Evolutionary conservation across 2,113 vertebrate species (phyloP), one percentile per base, ranked within the genome.

Genomic region (Oxyruncus cristatus): DNA sequence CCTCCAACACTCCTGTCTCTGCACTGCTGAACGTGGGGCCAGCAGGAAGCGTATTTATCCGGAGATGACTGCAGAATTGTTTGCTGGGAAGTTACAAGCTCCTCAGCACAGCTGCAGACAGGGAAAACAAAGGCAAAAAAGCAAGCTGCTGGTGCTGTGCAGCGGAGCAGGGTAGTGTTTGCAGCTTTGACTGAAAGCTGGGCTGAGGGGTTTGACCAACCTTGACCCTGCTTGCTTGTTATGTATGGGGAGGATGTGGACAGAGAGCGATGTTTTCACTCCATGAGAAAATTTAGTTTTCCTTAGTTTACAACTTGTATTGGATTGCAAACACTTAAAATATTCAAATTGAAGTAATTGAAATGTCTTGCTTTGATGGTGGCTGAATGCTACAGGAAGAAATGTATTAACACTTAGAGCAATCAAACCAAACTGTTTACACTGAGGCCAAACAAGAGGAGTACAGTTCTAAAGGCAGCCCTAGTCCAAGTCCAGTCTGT

Each of bases 1-100:
- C 4, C 42, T 56, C 85, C 77, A 19, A 1, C 28, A 0, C 0
- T 4, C 46, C 35, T n/a, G 50, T 14, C 0, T 39, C 84, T 71
- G 77, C 81, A 1, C 56, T 50, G 88, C 84, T 56, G 70, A 44
- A 4, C 13, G 0, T 16, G 70, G 37, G 73, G 41, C 56, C 78
- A 37, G 74, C 67, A 90, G 92, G 79, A 88, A 30, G 35, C 11
- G 53, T 4, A 5, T 65, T 82, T 68, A 68, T 30, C 77, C 3
- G 3, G 88, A 68, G 78, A 15, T 68, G 82, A 46, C 53, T 85
- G 42, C 61, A 56, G 74, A 76, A 17, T 75, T 73, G 37, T 66
- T 89, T 80, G 52, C 71, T 70, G 72, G 67, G 70, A 70, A 41
- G 24, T 79, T 76, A 14, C 12, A 62, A 76, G 30, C 77, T 88